A percentile compares a stretch with the other conserved stretches of the same genome.
Evolutionary conservation across 2,113 vertebrate species (phyloP).

Genomic region (Solenodon paradoxus): DNA sequence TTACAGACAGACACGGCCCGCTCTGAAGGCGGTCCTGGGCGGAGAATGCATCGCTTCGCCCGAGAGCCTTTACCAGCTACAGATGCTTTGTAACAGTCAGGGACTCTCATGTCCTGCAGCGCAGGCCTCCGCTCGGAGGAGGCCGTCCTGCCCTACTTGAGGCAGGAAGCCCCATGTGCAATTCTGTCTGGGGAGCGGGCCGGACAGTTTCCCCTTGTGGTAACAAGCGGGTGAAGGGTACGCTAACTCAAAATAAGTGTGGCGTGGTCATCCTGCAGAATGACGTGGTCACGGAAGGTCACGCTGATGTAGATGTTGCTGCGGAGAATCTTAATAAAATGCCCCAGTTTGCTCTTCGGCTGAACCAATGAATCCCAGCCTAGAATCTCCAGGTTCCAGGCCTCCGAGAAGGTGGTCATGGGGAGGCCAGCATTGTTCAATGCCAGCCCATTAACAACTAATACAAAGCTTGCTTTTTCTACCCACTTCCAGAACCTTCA

Average conservation of each 20-base stretch:
- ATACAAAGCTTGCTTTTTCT: background rate
- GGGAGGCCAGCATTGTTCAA: background rate
- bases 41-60: too few relatives aligned
- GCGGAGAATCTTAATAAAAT: background rate
- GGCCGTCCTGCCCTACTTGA: too few relatives aligned
- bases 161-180: too few relatives aligned
- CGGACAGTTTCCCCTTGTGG: background rate
- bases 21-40: slow-evolving; percentile 33
- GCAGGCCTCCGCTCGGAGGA: too few relatives aligned
- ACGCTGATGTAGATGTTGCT: background rate
- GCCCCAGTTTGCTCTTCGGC: slow-evolving; percentile 7
- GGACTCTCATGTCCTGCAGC: too few relatives aligned
- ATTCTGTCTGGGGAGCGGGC: too few relatives aligned
- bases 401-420: accelerated
- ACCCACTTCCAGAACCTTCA: too few relatives aligned
- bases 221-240: background rate
- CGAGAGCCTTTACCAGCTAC: slow-evolving; percentile 24
- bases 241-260: background rate
- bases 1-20: slow-evolving; percentile 48
- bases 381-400: background rate
- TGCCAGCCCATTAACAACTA: accelerated
- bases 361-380: background rate
- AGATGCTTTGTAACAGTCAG: slow-evolving; percentile 54
- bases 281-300: background rate
- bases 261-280: background rate